These are phyloP conservation scores for Chloropsis cyanopogon DNA, from an alignment of 2,113 vertebrate species.

Conservation along the genomic window DNA sequence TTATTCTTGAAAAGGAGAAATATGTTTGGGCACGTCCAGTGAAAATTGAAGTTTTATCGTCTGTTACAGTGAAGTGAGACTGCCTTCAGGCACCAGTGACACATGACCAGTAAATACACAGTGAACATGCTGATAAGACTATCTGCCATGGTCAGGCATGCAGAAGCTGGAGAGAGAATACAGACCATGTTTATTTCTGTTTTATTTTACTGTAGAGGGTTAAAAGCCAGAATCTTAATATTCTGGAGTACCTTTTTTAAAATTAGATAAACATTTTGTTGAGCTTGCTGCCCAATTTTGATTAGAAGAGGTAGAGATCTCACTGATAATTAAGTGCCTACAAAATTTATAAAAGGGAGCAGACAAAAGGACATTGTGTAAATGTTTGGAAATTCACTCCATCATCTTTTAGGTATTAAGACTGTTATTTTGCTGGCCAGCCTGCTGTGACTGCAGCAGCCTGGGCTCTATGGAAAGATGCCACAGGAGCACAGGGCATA, in stretches of 20 bases:
- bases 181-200: not conserved
- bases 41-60: conserved; percentile 21
- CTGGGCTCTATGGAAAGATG: not conserved
- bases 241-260: not conserved
- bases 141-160: not conserved
- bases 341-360: not conserved
- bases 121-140: not conserved
- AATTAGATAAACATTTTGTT: not conserved
- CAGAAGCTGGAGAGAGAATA: not conserved
- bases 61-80: not conserved
- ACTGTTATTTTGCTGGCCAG: not conserved
- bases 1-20: not conserved
- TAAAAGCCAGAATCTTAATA: not conserved
- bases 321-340: not conserved
- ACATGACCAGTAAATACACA: not conserved
- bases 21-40: not conserved
- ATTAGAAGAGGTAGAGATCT: not conserved
- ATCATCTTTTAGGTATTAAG: not conserved
- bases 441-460: not conserved
- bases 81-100: not conserved
- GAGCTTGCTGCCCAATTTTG: not conserved
- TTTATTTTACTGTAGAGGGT: not conserved
- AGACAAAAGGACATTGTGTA: not conserved
- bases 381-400: not conserved
- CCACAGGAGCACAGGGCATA: not conserved